phyloP scores from a whole-genome alignment of 2,797 vertebrate genomes.

The Sitta carolinensis region DNA sequence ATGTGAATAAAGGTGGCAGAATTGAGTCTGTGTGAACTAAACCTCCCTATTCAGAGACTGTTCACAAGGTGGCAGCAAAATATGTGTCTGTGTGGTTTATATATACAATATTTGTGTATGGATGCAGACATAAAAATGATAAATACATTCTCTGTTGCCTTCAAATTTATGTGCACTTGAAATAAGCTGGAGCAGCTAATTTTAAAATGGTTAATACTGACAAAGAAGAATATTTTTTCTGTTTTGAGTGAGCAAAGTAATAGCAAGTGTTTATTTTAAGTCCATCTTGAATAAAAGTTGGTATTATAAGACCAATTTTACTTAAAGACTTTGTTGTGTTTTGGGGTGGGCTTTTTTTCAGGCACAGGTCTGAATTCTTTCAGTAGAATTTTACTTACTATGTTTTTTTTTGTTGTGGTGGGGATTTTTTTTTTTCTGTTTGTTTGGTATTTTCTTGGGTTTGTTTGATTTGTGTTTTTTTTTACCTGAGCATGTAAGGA shows the following conservation, averaged over 20 bases:
- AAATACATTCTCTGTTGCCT: not conserved
- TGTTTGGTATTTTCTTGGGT: not conserved
- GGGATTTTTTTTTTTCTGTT: too few relatives aligned
- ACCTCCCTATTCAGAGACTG: not conserved
- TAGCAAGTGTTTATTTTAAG: not conserved
- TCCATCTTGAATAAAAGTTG: conserved; percentile 1
- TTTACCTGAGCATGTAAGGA: not conserved
- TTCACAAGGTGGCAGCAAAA: conserved; percentile 65
- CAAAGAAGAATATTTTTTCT: not conserved
- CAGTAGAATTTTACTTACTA: not conserved
- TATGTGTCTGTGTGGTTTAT: not conserved
- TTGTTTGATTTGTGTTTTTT: not conserved
- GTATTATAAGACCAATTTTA: not conserved
- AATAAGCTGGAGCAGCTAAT: not conserved
- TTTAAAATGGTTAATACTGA: not conserved
- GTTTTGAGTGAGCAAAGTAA: not conserved
- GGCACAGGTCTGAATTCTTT: not conserved
- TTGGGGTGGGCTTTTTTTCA: not conserved
- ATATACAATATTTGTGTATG: not conserved
- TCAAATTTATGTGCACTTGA: not conserved
- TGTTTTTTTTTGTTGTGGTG: not conserved
- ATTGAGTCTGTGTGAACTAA: not conserved
- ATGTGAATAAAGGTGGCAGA: not conserved
- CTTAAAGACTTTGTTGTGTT: not conserved
- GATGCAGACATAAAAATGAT: not conserved